phyloP scores from a whole-genome alignment of 2,888 invertebrate species.

The Platypus cylindrus region DNA sequence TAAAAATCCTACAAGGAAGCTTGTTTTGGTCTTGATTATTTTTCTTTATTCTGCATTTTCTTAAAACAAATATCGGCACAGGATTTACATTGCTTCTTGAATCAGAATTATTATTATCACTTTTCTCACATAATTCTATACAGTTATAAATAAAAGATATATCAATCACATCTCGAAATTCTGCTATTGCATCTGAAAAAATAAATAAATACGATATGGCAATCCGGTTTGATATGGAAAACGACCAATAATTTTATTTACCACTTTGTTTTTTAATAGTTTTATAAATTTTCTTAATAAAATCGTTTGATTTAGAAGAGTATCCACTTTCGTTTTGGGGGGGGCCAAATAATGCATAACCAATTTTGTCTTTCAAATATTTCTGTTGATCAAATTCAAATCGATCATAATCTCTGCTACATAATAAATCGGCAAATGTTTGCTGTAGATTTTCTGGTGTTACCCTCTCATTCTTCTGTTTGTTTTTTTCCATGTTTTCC shows the following conservation, averaged over 20 bases:
- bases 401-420: constrained; percentile 42
- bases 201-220: too few species aligned
- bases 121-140: constrained; percentile 25
- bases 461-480: too few species aligned
- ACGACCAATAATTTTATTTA: too few species aligned
- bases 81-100: constrained; percentile 24
- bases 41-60: constrained; percentile 26
- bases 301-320: constrained; percentile 20
- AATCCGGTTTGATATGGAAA: too few species aligned
- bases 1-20: constrained; percentile 28
- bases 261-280: constrained; percentile 22
- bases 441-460: constrained; percentile 38
- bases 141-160: constrained; percentile 25
- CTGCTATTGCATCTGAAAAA: constrained; percentile 20
- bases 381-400: constrained; percentile 40
- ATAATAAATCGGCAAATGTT: constrained; percentile 44
- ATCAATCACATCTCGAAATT: constrained; percentile 22
- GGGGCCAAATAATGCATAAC: constrained; percentile 43
- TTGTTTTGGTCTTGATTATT: too few species aligned
- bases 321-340: constrained; percentile 38
- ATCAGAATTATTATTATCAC: constrained; percentile 25
- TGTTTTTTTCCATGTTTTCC: constrained; percentile 16
- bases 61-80: constrained; percentile 28
- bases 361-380: constrained; percentile 42
- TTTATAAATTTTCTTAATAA: constrained; percentile 22